Conservation (phyloP, 1,140 invertebrate species). For the Cotesia typhae region DNA sequence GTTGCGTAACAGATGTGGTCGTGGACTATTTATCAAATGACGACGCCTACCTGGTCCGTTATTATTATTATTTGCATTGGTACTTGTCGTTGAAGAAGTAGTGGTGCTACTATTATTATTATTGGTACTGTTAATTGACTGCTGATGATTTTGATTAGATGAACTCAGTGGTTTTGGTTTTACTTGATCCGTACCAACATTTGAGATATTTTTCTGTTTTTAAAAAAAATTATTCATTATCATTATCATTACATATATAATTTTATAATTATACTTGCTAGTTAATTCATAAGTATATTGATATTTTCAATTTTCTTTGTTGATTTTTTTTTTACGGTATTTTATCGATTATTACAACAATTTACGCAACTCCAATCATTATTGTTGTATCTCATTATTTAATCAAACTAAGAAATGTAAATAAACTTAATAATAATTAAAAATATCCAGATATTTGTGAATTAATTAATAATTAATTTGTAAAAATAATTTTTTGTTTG, state of each 20-base stretch:
- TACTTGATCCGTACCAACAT: conserved; percentile 41
- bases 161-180: conserved; percentile 54
- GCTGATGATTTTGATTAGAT: conserved; percentile 56
- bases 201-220: conserved; percentile 51
- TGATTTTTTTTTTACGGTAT: no score
- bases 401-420: no score
- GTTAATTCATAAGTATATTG: neutral
- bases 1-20: conserved; percentile 55
- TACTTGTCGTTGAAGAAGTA: conserved; percentile 28
- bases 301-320: no score
- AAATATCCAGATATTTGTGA: no score
- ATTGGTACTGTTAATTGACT: conserved; percentile 36
- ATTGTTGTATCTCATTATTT: no score
- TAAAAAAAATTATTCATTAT: conserved; percentile 21
- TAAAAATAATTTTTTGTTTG: no score
- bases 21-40: conserved; percentile 56
- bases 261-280: neutral
- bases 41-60: conserved; percentile 54
- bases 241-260: no score
- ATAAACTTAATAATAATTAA: no score
- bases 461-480: no score
- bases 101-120: neutral
- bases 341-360: no score
- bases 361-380: no score
- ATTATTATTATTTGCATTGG: no score